Evolutionary conservation across 2,888 invertebrate species (phyloP).

Genomic region (Trachelus stipa): DNA sequence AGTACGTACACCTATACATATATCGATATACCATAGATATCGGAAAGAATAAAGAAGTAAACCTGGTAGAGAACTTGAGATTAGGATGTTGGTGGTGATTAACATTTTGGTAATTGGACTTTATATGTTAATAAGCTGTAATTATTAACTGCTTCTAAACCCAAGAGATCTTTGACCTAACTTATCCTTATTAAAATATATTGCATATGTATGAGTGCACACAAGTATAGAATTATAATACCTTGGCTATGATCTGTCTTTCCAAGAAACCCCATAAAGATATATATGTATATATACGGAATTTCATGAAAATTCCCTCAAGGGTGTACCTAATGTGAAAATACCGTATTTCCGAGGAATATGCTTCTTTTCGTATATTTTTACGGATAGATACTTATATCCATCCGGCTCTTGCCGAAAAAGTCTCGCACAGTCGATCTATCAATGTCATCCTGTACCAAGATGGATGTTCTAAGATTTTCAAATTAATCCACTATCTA

Average conservation of each 20-base stretch:
- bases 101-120: neutral
- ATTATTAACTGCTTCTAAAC: neutral
- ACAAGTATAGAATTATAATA: neutral
- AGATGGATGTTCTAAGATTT: constrained; percentile 26
- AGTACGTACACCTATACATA: neutral
- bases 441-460: constrained; percentile 26
- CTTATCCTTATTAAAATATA: neutral
- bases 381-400: neutral
- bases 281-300: neutral
- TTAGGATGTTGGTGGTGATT: neutral
- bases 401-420: neutral
- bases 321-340: neutral
- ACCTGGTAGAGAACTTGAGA: neutral
- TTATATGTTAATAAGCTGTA: neutral
- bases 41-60: neutral
- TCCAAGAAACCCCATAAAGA: neutral
- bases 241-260: neutral
- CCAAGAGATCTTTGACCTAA: neutral
- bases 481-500: constrained; percentile 6
- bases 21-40: neutral
- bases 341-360: neutral
- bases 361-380: neutral
- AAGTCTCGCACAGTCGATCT: constrained; percentile 9
- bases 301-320: neutral
- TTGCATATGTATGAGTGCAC: neutral